Percentiles rank a stretch among this genome's conserved stretches.
Evolutionary conservation across 1,140 invertebrate genomes (phyloP).

Genomic region (Caligus rogercresseyi): DNA sequence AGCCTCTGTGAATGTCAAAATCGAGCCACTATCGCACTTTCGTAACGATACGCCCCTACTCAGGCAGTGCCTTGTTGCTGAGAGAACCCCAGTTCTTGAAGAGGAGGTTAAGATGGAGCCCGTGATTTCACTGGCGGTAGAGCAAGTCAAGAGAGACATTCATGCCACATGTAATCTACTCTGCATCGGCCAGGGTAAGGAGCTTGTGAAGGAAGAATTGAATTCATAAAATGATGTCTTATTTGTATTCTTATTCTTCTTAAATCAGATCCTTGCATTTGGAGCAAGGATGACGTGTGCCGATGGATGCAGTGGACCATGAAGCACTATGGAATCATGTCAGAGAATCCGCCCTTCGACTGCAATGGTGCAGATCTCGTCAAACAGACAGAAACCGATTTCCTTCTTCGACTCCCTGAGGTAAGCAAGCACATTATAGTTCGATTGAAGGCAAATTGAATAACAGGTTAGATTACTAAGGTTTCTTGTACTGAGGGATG

Average conservation of each 20-base stretch:
- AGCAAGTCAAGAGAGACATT: conserved; percentile 5
- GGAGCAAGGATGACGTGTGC: conserved; percentile 60
- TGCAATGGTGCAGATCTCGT: conserved; percentile 56
- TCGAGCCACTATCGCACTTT: neutral
- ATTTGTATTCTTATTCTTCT: neutral
- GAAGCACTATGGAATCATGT: conserved; percentile 45
- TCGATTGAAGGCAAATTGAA: too few relatives aligned
- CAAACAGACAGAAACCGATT: conserved; percentile 61
- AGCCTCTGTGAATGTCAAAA: neutral
- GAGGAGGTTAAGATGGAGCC: neutral
- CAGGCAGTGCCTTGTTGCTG: neutral
- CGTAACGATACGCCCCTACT: neutral
- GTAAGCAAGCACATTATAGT: too few relatives aligned
- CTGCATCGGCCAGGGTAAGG: conserved; percentile 1
- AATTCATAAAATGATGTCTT: neutral
- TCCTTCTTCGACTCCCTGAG: conserved; percentile 55
- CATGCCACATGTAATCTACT: neutral
- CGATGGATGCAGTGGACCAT: conserved; percentile 69
- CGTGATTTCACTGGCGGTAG: neutral
- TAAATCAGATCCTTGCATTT: conserved; percentile 55
- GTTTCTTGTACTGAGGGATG: too few relatives aligned
- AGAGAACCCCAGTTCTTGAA: neutral
- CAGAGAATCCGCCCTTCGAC: conserved; percentile 40
- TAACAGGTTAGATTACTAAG: too few relatives aligned
- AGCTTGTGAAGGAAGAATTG: neutral